Percentiles rank a stretch among this genome's conserved stretches.
phyloP scores from a whole-genome alignment of 2,113 vertebrate species.

The Rhagologus leucostigma region DNA sequence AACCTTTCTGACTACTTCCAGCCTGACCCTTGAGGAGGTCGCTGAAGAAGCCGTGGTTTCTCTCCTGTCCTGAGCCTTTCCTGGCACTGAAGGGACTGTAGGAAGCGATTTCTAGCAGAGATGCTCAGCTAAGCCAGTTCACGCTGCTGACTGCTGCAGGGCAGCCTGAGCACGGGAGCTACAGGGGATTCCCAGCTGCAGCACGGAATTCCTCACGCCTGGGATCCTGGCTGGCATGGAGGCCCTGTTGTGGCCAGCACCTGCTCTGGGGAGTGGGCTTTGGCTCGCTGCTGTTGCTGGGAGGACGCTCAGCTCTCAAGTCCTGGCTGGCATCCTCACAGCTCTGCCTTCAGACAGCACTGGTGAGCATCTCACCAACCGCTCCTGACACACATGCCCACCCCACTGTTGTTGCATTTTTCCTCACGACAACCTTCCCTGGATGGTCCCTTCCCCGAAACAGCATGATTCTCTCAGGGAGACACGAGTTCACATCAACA shows the following conservation, averaged over 20 bases:
- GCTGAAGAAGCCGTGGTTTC: not conserved
- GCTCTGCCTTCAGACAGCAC: not conserved
- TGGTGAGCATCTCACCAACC: not conserved
- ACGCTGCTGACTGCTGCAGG: not conserved
- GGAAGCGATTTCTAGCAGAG: not conserved
- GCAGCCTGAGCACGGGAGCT: not conserved
- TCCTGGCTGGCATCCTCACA: not conserved
- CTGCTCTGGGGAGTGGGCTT: rapidly evolving
- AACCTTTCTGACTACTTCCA: not conserved
- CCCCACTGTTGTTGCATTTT: not conserved
- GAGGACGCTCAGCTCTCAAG: not conserved
- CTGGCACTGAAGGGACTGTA: too few species aligned
- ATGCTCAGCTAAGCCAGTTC: not conserved
- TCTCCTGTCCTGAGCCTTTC: not conserved
- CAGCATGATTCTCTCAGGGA: slow-evolving; percentile 57
- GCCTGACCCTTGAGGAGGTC: not conserved
- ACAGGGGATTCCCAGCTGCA: not conserved
- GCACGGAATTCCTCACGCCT: not conserved
- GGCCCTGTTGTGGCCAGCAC: not conserved
- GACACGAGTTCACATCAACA: slow-evolving; percentile 56
- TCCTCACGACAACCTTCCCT: slow-evolving; percentile 1
- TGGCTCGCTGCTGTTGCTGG: rapidly evolving
- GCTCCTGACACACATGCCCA: not conserved
- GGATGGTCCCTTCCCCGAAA: slow-evolving; percentile 19
- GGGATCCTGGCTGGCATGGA: not conserved